These are phyloP conservation scores for Platycheirus rosarum DNA, from an alignment of 2,888 invertebrate genomes.

Conservation along the genomic window DNA sequence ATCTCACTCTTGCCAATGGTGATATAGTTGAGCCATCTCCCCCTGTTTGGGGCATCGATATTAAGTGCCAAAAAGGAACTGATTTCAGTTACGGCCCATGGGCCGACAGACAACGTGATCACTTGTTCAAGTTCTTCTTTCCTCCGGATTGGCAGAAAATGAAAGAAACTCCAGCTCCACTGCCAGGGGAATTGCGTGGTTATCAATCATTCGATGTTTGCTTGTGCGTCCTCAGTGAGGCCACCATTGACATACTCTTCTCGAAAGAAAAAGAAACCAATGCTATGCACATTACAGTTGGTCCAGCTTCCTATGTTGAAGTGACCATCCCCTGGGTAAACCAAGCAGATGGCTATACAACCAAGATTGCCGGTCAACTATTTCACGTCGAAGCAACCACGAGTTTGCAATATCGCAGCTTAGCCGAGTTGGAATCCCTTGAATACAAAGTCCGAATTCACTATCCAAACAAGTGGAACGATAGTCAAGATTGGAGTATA, in stretches of 20 bases:
- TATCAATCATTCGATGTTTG: slow-evolving; percentile 96
- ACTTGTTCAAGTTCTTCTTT: slow-evolving; percentile 97
- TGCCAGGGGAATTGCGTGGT: slow-evolving; percentile 93
- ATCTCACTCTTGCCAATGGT: slow-evolving; percentile 94
- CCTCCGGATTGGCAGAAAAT: slow-evolving; percentile 93
- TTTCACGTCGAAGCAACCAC: slow-evolving; percentile 97
- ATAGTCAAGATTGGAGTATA: slow-evolving; percentile 96
- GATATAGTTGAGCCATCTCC: slow-evolving; percentile 96
- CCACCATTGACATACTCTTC: slow-evolving; percentile 97
- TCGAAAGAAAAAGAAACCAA: slow-evolving; percentile 96
- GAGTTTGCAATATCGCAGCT: slow-evolving; percentile 95
- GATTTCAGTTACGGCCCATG: slow-evolving; percentile 99
- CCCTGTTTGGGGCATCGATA: slow-evolving; percentile 97
- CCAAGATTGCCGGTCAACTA: slow-evolving; percentile 95
- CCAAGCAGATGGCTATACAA: slow-evolving; percentile 92
- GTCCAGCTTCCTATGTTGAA: slow-evolving; percentile 97
- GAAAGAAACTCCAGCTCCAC: slow-evolving; percentile 90
- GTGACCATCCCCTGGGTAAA: slow-evolving; percentile 98
- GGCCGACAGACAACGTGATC: slow-evolving; percentile 98
- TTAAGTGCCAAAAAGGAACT: slow-evolving; percentile 95
- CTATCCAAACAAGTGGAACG: slow-evolving; percentile 98
- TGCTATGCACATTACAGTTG: slow-evolving; percentile 97
- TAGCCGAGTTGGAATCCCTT: slow-evolving; percentile 96
- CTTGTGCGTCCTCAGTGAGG: slow-evolving; percentile 94
- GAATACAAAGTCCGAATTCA: slow-evolving; percentile 91